These are phyloP conservation scores for Mylabris sibirica DNA, from an alignment of 2,888 invertebrate genomes.

Conservation along the genomic window DNA sequence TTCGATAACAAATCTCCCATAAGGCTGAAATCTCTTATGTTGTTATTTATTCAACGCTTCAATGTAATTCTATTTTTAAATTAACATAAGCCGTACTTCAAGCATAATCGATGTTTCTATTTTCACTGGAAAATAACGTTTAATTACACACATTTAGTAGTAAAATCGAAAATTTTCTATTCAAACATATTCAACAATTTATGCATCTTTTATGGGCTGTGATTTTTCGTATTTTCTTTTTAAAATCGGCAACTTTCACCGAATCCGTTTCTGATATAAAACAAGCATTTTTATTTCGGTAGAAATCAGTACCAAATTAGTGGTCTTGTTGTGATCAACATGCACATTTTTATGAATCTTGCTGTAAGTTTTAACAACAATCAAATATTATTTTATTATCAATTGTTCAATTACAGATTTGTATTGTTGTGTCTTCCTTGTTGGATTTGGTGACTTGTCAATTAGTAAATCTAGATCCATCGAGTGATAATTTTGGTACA, in stretches of 20 bases:
- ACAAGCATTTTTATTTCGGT: background rate
- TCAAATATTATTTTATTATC: background rate
- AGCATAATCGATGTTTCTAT: no score
- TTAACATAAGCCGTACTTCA: background rate
- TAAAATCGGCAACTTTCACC: background rate
- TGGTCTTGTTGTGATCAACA: background rate
- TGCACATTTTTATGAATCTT: background rate
- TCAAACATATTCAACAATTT: background rate
- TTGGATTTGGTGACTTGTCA: background rate
- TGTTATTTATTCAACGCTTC: no score
- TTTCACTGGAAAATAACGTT: no score
- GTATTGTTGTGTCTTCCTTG: background rate
- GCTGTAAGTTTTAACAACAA: background rate
- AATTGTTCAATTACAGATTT: background rate
- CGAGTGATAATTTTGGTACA: background rate
- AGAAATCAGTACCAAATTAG: background rate
- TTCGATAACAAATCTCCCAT: no score
- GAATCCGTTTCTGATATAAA: conserved; percentile 45
- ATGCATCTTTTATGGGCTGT: background rate
- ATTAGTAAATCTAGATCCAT: background rate
- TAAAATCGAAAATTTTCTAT: background rate
- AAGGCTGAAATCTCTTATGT: no score
- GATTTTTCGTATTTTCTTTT: background rate
- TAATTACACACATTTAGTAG: no score
- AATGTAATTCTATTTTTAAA: background rate